Evolutionary conservation across 2,888 invertebrate species (phyloP).

Genomic region (Criorhina ranunculi): DNA sequence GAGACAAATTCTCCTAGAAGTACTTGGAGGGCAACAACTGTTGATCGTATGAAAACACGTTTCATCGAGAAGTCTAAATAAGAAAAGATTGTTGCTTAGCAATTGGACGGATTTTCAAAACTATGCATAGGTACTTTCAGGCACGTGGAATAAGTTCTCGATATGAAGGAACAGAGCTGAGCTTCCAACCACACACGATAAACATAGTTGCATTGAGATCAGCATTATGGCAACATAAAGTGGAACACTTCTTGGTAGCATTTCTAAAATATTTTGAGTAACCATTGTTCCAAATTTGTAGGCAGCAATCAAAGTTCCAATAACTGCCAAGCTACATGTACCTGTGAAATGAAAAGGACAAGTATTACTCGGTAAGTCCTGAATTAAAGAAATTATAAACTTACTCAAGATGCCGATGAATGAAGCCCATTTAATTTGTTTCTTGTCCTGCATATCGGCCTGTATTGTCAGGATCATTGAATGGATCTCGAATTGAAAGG

Average conservation of each 20-base stretch:
- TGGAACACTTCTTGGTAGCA: slow-evolving; percentile 87
- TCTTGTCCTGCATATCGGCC: slow-evolving; percentile 94
- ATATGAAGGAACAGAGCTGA: slow-evolving; percentile 93
- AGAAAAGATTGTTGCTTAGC: neutral
- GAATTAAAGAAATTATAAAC: slow-evolving; percentile 74
- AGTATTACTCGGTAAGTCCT: slow-evolving; percentile 1
- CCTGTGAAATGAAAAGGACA: slow-evolving; percentile 80
- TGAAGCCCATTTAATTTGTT: slow-evolving; percentile 90
- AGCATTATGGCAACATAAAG: slow-evolving; percentile 89
- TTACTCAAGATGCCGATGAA: slow-evolving; percentile 89
- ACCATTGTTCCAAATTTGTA: slow-evolving; percentile 88
- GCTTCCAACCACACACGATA: slow-evolving; percentile 91
- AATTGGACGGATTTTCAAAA: slow-evolving; percentile 9
- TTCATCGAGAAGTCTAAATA: slow-evolving; percentile 90
- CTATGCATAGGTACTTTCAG: slow-evolving; percentile 85
- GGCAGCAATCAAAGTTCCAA: slow-evolving; percentile 88
- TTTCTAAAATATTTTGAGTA: slow-evolving; percentile 88
- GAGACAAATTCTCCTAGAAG: slow-evolving; percentile 93
- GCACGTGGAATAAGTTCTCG: slow-evolving; percentile 90
- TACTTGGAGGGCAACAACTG: slow-evolving; percentile 89
- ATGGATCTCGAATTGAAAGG: slow-evolving; percentile 92
- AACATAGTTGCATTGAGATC: slow-evolving; percentile 90
- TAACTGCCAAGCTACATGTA: slow-evolving; percentile 87
- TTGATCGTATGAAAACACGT: slow-evolving; percentile 89
- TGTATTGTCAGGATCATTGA: slow-evolving; percentile 95